A percentile compares a stretch with the other conserved stretches of the same genome.
Conservation (phyloP, 2,888 invertebrate genomes). For the Aspidiotus rigidus region DNA sequence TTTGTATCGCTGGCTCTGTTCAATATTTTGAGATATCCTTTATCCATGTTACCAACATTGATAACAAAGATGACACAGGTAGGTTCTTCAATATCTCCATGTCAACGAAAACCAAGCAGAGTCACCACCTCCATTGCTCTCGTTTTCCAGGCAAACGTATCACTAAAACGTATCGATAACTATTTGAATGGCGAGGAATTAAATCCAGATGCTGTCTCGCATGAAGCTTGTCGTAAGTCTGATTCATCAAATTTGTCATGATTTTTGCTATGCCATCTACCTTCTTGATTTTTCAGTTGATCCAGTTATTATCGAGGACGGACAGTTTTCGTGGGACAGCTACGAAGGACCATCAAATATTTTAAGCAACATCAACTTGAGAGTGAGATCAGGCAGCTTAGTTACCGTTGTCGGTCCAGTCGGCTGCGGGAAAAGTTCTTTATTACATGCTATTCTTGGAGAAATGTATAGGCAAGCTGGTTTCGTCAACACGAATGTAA, state of each 20-base stretch:
- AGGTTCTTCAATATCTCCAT: slow-evolving; percentile 44
- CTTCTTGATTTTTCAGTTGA: slow-evolving; percentile 48
- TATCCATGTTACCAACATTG: slow-evolving; percentile 94
- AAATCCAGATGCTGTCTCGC: slow-evolving; percentile 44
- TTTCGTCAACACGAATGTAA: slow-evolving; percentile 59
- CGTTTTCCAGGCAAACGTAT: slow-evolving; percentile 46
- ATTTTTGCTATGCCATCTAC: not conserved
- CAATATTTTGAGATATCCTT: slow-evolving; percentile 92
- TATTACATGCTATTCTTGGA: slow-evolving; percentile 75
- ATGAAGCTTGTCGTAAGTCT: slow-evolving; percentile 41
- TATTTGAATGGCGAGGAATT: slow-evolving; percentile 51
- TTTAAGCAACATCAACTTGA: slow-evolving; percentile 65
- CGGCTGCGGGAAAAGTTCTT: slow-evolving; percentile 80
- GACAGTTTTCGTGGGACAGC: slow-evolving; percentile 76
- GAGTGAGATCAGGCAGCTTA: slow-evolving; percentile 56
- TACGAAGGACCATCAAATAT: slow-evolving; percentile 51
- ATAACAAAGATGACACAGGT: slow-evolving; percentile 85
- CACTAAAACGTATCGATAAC: slow-evolving; percentile 49
- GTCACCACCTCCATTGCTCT: not conserved
- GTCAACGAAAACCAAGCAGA: not conserved
- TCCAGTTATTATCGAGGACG: slow-evolving; percentile 77
- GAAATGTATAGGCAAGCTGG: slow-evolving; percentile 84
- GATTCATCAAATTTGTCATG: not conserved
- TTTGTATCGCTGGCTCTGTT: slow-evolving; percentile 95
- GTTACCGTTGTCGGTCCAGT: slow-evolving; percentile 82